Evolutionary conservation across 2,797 vertebrate species (phyloP), one percentile per base, ranked within the genome.

Genomic region (Poliocrania exsul): DNA sequence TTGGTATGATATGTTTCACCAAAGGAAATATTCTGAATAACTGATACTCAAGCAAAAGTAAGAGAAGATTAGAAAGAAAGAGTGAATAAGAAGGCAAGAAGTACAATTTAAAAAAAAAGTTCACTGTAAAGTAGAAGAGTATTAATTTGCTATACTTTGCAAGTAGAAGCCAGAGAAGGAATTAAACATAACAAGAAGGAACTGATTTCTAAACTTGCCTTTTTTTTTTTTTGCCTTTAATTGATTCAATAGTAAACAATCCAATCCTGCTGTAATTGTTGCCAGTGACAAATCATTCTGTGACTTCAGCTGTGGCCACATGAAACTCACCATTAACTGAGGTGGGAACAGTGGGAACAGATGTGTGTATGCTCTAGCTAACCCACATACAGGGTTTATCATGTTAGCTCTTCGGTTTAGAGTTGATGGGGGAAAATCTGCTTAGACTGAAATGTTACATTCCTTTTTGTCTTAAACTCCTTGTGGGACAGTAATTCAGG

Each of bases 401-500:
- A 13, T 37, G 38, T 44, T 73, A 62, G 29, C 35, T 90, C 10
- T 37, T 79, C 73, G 56, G 14, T 49, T 88, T 86, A 81, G 33
- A 57, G 38, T n/a, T 31, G n/a, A 51, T 13, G 62, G 53, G 50
- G 47, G 51, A 50, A 57, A 87, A 29, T 87, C 1, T 2, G 11
- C 8, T 66, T 44, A 77, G 23, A 71, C 14, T 29, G 61, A 72
- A 86, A 51, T 49, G 3, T 17, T 50, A 16, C 56, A 58, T 74
- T 78, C 20, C 40, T 65, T 33, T 35, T 56, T 58, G 26, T 65
- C 37, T n/a, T 93, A 69, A 97, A 92, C 82, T 94, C 71, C 61
- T 92, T 64, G 28, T 91, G 91, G 83, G 71, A 91, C 44, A 95
- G 88, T 95, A 95, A 94, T 90, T 96, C 84, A 95, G 53, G 71